Conservation (phyloP, 64 coral and sea anemone genomes). For the Catalaphyllia jardinei region DNA sequence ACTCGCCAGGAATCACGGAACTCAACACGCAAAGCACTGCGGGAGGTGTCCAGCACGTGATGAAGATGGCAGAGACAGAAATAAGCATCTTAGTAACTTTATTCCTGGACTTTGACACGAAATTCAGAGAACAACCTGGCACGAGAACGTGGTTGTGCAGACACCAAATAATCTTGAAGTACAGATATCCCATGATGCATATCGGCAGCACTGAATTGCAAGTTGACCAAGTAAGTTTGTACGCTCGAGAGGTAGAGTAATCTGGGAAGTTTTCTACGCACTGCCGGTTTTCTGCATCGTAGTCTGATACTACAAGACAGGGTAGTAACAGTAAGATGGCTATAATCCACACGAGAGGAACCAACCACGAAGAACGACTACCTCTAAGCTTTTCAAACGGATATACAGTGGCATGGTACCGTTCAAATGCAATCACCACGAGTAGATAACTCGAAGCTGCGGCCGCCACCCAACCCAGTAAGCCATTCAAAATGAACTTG, state of each 20-base stretch:
- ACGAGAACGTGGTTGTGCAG: not conserved
- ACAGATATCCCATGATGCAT: conserved; percentile 54
- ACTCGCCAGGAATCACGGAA: not conserved
- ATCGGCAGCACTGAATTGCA: conserved; percentile 5
- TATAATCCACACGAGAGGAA: not conserved
- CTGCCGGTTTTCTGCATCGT: not conserved
- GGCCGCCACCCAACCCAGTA: not conserved
- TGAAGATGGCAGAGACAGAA: conserved; percentile 35
- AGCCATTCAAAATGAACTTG: conserved; percentile 21
- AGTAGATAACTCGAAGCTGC: conserved; percentile 31
- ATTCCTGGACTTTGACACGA: not conserved
- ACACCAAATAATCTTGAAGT: conserved; percentile 15
- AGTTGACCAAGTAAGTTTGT: not conserved
- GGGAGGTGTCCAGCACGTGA: conserved; percentile 36
- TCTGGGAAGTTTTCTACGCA: not conserved
- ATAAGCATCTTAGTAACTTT: conserved; percentile 57
- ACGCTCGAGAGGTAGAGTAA: not conserved
- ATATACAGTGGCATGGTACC: conserved; percentile 37
- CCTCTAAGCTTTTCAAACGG: not conserved
- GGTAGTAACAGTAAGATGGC: not conserved
- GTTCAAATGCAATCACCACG: conserved; percentile 30
- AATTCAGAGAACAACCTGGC: not conserved
- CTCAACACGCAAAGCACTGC: conserved; percentile 10
- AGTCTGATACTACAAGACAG: not conserved
- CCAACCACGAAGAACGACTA: not conserved